phyloP scores from a whole-genome alignment of 2,113 vertebrate genomes.

The Mastomys natalensis region DNA sequence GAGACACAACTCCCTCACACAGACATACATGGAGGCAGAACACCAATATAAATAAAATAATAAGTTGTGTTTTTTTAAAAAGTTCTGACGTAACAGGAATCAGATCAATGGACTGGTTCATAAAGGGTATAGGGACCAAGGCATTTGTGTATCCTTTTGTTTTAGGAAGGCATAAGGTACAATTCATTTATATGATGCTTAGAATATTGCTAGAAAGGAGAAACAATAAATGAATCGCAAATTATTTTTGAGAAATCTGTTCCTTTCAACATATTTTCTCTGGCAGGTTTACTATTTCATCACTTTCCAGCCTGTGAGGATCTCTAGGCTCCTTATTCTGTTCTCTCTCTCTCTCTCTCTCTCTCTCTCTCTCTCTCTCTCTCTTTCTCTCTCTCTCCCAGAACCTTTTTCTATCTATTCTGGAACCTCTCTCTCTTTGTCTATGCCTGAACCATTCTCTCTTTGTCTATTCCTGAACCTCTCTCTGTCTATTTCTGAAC shows the following conservation, averaged over 20 bases:
- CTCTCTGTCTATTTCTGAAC: neutral
- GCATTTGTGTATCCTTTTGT: neutral
- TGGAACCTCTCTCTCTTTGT: no score
- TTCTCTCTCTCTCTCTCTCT: neutral
- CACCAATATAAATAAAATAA: no score
- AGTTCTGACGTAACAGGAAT: no score
- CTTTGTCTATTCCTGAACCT: no score
- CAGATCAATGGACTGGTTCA: neutral
- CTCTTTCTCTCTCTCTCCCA: no score
- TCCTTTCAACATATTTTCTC: neutral
- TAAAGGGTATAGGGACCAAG: neutral
- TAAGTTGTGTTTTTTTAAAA: no score
- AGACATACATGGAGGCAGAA: no score
- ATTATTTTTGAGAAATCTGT: neutral
- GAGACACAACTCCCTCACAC: no score
- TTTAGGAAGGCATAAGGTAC: neutral
- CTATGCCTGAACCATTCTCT: no score
- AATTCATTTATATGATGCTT: neutral
- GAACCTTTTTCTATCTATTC: no score
- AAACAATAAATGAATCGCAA: neutral
- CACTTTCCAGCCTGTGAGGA: neutral
- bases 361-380: no score
- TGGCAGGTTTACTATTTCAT: neutral
- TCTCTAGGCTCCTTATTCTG: neutral
- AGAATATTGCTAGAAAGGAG: neutral